phyloP scores from a whole-genome alignment of 2,113 vertebrate genomes.

The Spermophilus dauricus region DNA sequence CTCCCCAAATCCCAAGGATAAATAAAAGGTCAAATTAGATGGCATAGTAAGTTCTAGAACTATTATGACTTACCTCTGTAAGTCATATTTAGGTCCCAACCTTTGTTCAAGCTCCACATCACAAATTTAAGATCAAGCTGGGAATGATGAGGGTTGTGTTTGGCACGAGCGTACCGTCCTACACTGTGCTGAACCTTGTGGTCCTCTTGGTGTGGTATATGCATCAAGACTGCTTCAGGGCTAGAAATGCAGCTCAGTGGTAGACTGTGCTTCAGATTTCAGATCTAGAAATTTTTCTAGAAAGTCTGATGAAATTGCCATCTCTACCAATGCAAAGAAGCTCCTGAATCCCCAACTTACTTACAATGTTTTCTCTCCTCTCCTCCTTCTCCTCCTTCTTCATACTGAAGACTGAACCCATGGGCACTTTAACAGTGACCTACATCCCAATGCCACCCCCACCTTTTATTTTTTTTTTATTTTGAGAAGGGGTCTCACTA shows the following conservation, averaged over 20 bases:
- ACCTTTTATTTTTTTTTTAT: too few relatives aligned
- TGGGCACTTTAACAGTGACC: too few relatives aligned
- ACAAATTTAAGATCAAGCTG: background rate
- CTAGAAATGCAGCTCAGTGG: too few relatives aligned
- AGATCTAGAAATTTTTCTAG: background rate
- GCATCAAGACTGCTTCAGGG: background rate
- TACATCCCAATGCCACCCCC: too few relatives aligned
- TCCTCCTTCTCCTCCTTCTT: too few relatives aligned
- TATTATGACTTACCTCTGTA: background rate
- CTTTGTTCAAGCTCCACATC: background rate
- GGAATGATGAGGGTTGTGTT: background rate
- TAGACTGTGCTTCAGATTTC: background rate
- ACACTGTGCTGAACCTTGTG: background rate
- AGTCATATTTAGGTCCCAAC: background rate
- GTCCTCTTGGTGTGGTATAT: background rate
- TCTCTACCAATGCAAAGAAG: background rate
- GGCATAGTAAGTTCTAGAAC: background rate
- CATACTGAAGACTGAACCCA: too few relatives aligned
- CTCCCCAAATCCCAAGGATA: background rate
- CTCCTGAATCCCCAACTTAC: background rate
- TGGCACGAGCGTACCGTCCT: background rate
- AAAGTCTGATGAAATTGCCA: slow-evolving; percentile 14
- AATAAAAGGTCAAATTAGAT: background rate
- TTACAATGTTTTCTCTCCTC: background rate
- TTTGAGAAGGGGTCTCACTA: too few relatives aligned